phyloP scores from a whole-genome alignment of 2,797 vertebrate species.

The Mastacembelus armatus region DNA sequence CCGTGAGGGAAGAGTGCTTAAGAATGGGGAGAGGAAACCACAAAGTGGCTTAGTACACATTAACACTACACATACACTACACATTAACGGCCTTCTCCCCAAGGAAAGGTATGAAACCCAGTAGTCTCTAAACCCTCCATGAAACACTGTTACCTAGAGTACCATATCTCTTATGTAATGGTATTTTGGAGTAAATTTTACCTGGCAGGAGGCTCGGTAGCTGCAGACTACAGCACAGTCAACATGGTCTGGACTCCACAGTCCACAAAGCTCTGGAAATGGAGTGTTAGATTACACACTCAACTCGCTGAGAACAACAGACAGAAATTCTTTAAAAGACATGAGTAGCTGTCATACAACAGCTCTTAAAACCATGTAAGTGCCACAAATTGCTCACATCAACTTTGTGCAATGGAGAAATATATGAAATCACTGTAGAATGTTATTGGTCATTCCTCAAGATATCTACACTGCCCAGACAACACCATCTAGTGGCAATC shows the following conservation, averaged over 20 bases:
- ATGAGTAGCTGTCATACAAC: conserved; percentile 3
- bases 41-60: too few species aligned
- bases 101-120: background rate
- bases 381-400: background rate
- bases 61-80: too few species aligned
- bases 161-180: background rate
- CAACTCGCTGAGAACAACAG: background rate
- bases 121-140: background rate
- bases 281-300: conserved; percentile 23
- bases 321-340: conserved; percentile 20
- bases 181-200: conserved; percentile 34
- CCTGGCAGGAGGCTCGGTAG: conserved; percentile 46
- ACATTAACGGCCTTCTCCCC: background rate
- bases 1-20: too few species aligned
- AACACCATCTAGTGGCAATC: conserved; percentile 69
- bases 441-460: background rate
- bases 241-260: conserved; percentile 84
- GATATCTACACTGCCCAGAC: conserved; percentile 13
- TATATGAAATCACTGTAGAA: background rate
- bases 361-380: background rate
- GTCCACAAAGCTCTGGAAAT: conserved; percentile 82
- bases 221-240: conserved; percentile 76
- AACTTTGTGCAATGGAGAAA: background rate
- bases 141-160: background rate
- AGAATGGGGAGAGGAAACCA: background rate